phyloP scores from a whole-genome alignment of 2,113 vertebrate species.

The Tragelaphus buxtoni region DNA sequence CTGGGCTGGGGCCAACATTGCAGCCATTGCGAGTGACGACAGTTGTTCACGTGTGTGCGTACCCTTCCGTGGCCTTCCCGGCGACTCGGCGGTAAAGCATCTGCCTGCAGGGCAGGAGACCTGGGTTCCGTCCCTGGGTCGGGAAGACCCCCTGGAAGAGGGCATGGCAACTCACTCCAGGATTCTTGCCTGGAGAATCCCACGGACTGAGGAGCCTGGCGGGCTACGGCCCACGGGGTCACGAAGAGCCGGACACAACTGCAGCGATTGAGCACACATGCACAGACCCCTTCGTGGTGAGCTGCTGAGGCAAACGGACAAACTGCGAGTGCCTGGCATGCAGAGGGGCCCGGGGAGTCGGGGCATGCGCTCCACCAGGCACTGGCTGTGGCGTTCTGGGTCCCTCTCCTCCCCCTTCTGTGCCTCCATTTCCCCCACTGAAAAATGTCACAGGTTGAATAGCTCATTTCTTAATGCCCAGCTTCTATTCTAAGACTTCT shows the following conservation, averaged over 20 bases:
- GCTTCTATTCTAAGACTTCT: background rate
- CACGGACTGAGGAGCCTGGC: background rate
- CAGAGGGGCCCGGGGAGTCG: background rate
- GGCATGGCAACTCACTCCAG: background rate
- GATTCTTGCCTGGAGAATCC: background rate
- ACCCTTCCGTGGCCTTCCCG: accelerated
- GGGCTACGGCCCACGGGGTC: background rate
- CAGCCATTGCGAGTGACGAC: accelerated
- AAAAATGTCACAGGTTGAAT: background rate
- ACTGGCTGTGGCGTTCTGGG: background rate
- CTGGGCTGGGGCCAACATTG: background rate
- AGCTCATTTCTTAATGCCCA: background rate
- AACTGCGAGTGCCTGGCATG: accelerated
- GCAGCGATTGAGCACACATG: accelerated
- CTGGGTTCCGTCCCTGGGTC: background rate
- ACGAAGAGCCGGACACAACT: background rate
- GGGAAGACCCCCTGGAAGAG: background rate
- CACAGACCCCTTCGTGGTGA: background rate
- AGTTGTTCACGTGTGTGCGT: accelerated
- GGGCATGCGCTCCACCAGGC: background rate
- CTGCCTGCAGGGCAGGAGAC: background rate
- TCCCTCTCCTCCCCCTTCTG: background rate
- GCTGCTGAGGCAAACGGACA: background rate
- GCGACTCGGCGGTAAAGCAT: accelerated
- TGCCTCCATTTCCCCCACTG: background rate